Base-by-base conservation (phyloP, 2,797 vertebrate species). In the Enteromius radiatus region DNA sequence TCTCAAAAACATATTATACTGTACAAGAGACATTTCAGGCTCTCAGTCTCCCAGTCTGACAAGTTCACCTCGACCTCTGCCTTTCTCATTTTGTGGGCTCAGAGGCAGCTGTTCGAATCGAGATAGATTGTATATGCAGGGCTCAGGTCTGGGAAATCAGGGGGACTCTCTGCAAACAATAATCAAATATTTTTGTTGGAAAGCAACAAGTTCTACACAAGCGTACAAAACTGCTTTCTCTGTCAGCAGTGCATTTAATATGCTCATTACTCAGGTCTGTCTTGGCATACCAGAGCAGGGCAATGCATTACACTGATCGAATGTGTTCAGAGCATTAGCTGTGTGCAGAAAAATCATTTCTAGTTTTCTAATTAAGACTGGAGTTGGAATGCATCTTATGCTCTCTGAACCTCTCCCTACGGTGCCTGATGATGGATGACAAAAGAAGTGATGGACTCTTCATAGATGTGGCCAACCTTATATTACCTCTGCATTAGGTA, bases 121-220 rank as follows among this genome's bases (percentile, higher is more conserved):
- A 77, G 82, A 54, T 77, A 88, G 87, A 90, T 84, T 89, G 87
- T 88, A 87, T 83, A 86, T 87, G 84, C 88, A 81, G 71, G 81
- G 87, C 80, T 88, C 73, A 74, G 89, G 86, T 90, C 87, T 89
- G 84, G 68, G 81, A 87, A 80, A 82, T 86, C 88, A 74, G 87
- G 82, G 89, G 88, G 89, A 92, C 89, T 87, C 87, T 89, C 83
- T 90, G 88, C 87, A 92, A 93, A 94, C 92, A 93, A 89, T 91
- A 93, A 93, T 94, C 88, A 83, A 88, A 88, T 93, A 91, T 94
- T 94, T 93, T 92, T 89, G 78, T 92, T 93, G 92, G 93, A 94
- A 83, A 84, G 88, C 63, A 33, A 70, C 11, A 36, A 78, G 86
- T 88, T 76, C 83, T 86, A 87, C 88, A 84, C 87, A 84, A 91